phyloP scores from a whole-genome alignment of 2,113 vertebrate genomes.

The Piaya cayana region DNA sequence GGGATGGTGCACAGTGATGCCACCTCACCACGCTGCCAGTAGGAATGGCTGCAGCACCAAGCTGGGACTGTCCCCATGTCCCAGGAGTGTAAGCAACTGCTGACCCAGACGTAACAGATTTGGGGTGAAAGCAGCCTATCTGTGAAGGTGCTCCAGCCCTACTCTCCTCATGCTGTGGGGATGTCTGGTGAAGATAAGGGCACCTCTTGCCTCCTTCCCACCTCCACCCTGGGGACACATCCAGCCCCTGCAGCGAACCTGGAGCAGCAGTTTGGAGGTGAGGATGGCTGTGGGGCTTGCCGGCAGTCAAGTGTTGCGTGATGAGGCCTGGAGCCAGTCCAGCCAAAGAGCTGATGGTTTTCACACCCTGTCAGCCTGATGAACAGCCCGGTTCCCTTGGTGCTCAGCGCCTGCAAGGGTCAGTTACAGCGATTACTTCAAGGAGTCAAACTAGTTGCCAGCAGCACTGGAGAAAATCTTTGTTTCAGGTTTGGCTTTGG shows the following conservation, averaged over 20 bases:
- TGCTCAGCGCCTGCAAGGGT: conserved; percentile 56
- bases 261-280: fast-evolving
- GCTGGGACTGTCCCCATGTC: fast-evolving
- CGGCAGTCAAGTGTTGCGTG: neutral
- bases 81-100: neutral
- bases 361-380: conserved; percentile 39
- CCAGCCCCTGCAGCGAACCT: fast-evolving
- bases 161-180: neutral
- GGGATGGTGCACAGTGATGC: neutral
- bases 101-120: neutral
- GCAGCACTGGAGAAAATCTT: conserved; percentile 40
- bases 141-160: neutral
- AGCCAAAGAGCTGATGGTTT: neutral
- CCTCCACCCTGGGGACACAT: neutral
- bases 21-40: fast-evolving
- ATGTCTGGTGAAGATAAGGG: too few species aligned
- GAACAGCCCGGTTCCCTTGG: neutral
- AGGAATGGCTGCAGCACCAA: neutral
- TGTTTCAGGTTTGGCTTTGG: conserved; percentile 26
- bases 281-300: neutral
- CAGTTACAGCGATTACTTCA: conserved; percentile 65
- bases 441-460: conserved; percentile 45
- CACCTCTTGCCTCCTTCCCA: neutral
- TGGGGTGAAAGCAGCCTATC: neutral
- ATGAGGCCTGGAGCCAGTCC: neutral